Evolutionary conservation across 2,888 invertebrate genomes (phyloP).

Genomic region (Hypomecis atomaria): DNA sequence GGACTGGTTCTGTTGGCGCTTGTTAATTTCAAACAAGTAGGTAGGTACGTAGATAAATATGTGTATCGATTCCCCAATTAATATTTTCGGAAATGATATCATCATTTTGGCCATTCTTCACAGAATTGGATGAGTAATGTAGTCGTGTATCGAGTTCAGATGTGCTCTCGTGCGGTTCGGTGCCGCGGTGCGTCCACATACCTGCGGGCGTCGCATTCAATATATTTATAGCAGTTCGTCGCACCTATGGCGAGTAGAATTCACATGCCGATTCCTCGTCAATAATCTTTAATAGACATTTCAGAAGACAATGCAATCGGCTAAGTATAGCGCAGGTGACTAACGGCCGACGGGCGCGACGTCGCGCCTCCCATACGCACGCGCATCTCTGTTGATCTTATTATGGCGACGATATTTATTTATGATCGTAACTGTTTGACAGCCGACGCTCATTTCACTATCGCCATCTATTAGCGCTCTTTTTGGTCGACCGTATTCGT

Average conservation of each 20-base stretch:
- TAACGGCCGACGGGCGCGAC: slow-evolving; percentile 71
- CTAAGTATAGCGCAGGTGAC: slow-evolving; percentile 81
- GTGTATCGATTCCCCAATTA: slow-evolving; percentile 7
- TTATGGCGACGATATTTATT: slow-evolving; percentile 81
- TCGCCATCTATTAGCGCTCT: slow-evolving; percentile 39
- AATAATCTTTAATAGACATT: slow-evolving; percentile 85
- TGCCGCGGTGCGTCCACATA: slow-evolving; percentile 53
- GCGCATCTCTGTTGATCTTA: slow-evolving; percentile 78
- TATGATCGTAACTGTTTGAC: slow-evolving; percentile 74
- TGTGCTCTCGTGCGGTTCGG: slow-evolving; percentile 32
- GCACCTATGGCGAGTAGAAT: slow-evolving; percentile 80
- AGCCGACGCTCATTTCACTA: slow-evolving; percentile 66
- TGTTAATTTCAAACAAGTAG: slow-evolving; percentile 16
- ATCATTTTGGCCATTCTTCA: slow-evolving; percentile 30
- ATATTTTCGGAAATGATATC: slow-evolving; percentile 40
- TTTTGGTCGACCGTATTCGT: slow-evolving; percentile 34
- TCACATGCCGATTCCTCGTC: slow-evolving; percentile 84
- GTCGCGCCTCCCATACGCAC: slow-evolving; percentile 61
- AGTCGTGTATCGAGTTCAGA: slow-evolving; percentile 30
- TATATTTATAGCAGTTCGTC: slow-evolving; percentile 77
- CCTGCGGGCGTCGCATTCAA: slow-evolving; percentile 64
- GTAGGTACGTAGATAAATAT: neutral
- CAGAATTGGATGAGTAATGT: slow-evolving; percentile 35
- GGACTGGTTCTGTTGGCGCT: slow-evolving; percentile 13
- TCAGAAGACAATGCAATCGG: slow-evolving; percentile 83